phyloP scores from a whole-genome alignment of 2,113 vertebrate genomes.

The Mohoua ochrocephala region DNA sequence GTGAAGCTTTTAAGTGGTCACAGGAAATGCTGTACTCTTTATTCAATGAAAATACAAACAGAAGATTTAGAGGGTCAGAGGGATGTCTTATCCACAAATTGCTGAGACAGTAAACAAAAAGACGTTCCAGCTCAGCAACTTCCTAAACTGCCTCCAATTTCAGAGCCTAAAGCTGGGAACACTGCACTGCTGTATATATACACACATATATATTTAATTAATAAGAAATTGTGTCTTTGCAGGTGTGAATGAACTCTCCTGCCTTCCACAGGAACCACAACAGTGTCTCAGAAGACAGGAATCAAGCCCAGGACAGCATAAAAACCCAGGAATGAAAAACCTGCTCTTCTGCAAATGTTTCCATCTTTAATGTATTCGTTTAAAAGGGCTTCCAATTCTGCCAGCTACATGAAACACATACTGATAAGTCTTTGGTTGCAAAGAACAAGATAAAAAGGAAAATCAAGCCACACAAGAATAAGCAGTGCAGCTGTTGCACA shows the following conservation, averaged over 20 bases:
- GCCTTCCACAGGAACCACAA: not conserved
- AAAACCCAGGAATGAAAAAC: not conserved
- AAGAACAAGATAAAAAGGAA: conserved; percentile 57
- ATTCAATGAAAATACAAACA: not conserved
- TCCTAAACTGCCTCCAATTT: not conserved
- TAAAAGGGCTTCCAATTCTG: not conserved
- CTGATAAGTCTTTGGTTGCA: conserved; percentile 17
- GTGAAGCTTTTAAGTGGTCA: not conserved
- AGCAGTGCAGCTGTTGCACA: conserved; percentile 52
- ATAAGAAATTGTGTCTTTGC: not conserved
- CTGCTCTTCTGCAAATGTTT: not conserved
- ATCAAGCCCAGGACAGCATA: not conserved
- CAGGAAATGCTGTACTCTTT: not conserved
- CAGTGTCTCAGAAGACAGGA: not conserved
- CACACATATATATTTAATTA: not conserved
- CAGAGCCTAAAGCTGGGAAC: not conserved
- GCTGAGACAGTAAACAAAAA: not conserved
- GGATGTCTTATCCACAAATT: not conserved
- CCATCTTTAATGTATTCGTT: not conserved
- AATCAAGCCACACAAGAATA: conserved; percentile 46
- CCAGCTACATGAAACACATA: not conserved
- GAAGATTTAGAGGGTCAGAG: not conserved
- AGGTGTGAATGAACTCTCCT: not conserved
- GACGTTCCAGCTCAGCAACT: not conserved
- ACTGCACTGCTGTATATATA: not conserved